Base-by-base conservation (phyloP, 2,113 vertebrate genomes). In the Zosterops japonicus region DNA sequence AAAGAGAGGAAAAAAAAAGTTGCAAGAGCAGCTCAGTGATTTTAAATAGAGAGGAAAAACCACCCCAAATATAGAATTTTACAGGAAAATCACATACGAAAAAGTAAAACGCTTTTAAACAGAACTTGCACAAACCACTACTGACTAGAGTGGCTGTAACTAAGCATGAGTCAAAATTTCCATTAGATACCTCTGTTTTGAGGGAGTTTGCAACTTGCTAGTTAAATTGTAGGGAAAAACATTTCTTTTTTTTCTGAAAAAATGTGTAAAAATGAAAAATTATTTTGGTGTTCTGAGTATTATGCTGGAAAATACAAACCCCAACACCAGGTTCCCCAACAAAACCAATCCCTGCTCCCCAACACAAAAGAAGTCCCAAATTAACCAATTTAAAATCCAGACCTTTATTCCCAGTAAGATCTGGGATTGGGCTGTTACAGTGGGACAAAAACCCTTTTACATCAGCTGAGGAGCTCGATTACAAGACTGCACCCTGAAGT, bases 371-470 rank as follows among this genome's bases (percentile, higher is more conserved):
- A 57, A 44, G 4, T 8, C 9, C 27, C 22, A 61, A 46, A 36
- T 2, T 27, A 42, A 12, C 4, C 17, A 46, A 25, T 2, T 2
- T 24, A 14, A 67, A 77, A 8, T 20, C 4, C 14, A 33, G 12
- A 35, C 21, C 14, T 90, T 78, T 83, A 52, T 57, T 84, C 6
- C 16, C 20, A 8, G 8, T 76, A 31, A 39, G 15, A n/a, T 12
- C 23, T 74, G 15, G 35, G 35, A 6, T 28, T 69, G 42, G 18
- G 5, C 22, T 93, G 7, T 52, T 89, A 46, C 11, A 10, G 0
- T 24, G 78, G 22, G 33, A 35, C 36, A 46, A 2, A 9, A 39
- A 35, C 3, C 0, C 0, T 63, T 84, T 14, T 36, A 11, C 8
- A 27, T 78, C 42, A 63, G 19, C 12, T 10, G 12, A 78, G 42